These are phyloP conservation scores for Clunio marinus DNA, from an alignment of 2,888 invertebrate species.

Conservation along the genomic window DNA sequence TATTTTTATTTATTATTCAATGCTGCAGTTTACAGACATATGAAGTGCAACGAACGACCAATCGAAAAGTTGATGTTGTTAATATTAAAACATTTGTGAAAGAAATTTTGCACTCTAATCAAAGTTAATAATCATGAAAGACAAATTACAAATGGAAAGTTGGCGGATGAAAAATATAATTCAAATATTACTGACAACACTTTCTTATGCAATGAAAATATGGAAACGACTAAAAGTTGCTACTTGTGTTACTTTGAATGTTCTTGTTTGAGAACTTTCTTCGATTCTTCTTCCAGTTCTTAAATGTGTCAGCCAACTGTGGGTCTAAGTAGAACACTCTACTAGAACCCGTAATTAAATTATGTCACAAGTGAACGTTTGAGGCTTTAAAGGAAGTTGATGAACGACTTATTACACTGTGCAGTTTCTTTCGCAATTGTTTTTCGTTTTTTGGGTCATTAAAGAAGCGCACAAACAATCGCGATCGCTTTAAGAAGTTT, in stretches of 20 bases:
- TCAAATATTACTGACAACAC: not conserved
- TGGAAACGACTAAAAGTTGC: too few species aligned
- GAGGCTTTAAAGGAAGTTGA: not conserved
- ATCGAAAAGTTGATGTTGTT: not conserved
- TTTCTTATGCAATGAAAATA: not conserved
- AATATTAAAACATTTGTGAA: too few species aligned
- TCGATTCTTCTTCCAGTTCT: too few species aligned
- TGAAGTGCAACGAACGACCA: not conserved
- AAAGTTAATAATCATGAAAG: constrained; percentile 1
- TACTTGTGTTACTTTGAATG: too few species aligned
- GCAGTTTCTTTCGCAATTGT: not conserved
- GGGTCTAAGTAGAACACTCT: too few species aligned
- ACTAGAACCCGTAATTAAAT: not conserved
- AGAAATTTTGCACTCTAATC: not conserved
- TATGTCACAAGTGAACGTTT: not conserved
- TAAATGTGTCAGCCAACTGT: too few species aligned
- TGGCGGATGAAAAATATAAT: not conserved
- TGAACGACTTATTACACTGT: not conserved
- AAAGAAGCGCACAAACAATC: not conserved
- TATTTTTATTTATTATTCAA: too few species aligned
- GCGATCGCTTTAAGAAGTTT: not conserved
- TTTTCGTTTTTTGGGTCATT: not conserved
- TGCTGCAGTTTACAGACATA: not conserved
- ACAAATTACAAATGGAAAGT: not conserved
- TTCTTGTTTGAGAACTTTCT: too few species aligned